Base-by-base conservation (phyloP, 2,888 invertebrate genomes). In the Trilocha varians region DNA sequence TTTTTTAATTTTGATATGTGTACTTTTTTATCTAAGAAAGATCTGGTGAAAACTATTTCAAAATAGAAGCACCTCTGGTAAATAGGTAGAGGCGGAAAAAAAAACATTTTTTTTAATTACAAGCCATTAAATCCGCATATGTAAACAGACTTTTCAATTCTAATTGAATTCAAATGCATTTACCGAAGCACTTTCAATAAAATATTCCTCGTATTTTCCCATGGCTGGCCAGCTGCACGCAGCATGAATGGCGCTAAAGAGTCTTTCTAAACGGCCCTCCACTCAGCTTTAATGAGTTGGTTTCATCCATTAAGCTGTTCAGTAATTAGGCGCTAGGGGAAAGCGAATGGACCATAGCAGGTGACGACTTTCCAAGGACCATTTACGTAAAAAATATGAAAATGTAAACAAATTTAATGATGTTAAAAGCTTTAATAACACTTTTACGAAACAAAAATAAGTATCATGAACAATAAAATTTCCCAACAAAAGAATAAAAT, bases 221-320 rank as follows among this genome's bases (percentile, higher is more conserved):
- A 25, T 6, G 11, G 25, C 25, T 9, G 25, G 6, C 25, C 25
- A 25, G 25, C 25, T 25, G 25, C 25, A 25, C 25, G 11, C 25
- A 25, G 11, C 25, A 25, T 25, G 25, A 42, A 42, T 38, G 15
- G 34, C 50, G 43, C 55, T 51, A 50, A 49, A 49, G 47, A 38
- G 63, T 64, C 59, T 68, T 64, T 66, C 59, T 60, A 63, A 69
- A 61, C 59, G 59, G 53, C 45, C 57, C 62, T 62, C 65, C 64
- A 69, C 70, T 74, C 55, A 48, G 52, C 53, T 59, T 57, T 76
- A 77, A 80, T 74, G 74, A 79, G 70, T 52, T 61, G 65, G 67
- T 64, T 67, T 66, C 65, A 71, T 72, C 70, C 77, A 77, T 76
- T 78, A 75, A 62, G 72, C 75, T 70, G 71, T 77, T 79, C 69